Evolutionary conservation across 2,888 invertebrate species (phyloP).

Genomic region (Mayetiola destructor): DNA sequence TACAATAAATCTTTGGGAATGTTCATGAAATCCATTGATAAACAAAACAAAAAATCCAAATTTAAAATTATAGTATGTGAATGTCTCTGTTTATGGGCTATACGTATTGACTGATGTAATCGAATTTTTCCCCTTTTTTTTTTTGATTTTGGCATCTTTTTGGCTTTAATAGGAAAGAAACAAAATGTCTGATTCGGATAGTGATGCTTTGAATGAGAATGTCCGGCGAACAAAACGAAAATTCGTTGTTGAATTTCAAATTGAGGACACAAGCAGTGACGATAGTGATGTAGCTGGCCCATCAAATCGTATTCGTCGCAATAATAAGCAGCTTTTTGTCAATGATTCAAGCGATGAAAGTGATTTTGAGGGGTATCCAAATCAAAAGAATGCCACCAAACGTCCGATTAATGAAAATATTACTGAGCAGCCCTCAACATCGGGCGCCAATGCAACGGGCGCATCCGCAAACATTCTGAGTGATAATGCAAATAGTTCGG

Average conservation of each 20-base stretch:
- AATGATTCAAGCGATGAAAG: background rate
- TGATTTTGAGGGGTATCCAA: background rate
- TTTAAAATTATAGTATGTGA: background rate
- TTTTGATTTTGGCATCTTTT: too few species aligned
- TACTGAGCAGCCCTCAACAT: background rate
- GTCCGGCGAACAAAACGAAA: constrained; percentile 24
- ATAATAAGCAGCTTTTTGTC: background rate
- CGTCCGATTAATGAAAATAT: background rate
- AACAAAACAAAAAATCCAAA: too few species aligned
- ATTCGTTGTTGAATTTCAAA: constrained; percentile 33
- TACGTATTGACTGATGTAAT: background rate
- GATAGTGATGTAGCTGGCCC: background rate
- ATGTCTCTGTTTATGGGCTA: background rate
- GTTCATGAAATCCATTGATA: background rate
- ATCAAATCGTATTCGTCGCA: background rate
- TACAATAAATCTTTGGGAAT: too few species aligned
- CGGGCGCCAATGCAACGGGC: background rate
- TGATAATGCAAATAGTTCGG: constrained; percentile 26
- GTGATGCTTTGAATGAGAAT: constrained; percentile 4
- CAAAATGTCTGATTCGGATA: constrained; percentile 14
- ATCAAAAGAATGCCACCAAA: background rate
- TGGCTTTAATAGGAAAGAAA: background rate
- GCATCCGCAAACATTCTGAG: background rate
- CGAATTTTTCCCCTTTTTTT: background rate
- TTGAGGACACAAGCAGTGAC: constrained; percentile 23